These are phyloP conservation scores for Hermaeophaga mercurialis DNA, from an alignment of 2,888 invertebrate species.

Conservation along the genomic window DNA sequence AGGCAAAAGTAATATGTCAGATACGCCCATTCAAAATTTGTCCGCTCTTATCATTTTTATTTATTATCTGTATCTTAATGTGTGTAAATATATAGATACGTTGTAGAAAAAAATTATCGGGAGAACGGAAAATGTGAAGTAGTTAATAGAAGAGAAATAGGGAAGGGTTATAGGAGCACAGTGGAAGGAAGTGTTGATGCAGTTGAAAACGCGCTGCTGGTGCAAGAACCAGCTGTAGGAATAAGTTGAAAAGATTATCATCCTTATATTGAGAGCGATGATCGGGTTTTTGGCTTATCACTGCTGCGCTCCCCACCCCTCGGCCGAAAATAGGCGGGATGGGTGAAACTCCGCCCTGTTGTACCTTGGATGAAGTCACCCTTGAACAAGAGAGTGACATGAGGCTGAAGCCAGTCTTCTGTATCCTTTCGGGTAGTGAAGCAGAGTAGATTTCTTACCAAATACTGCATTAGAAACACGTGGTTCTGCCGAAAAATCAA, in stretches of 20 bases:
- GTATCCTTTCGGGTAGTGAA: constrained; percentile 55
- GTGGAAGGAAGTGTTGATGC: background rate
- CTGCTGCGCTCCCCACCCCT: constrained; percentile 26
- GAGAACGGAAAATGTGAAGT: too few species aligned
- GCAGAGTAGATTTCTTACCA: constrained; percentile 47
- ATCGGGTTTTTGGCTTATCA: constrained; percentile 32
- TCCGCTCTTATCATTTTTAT: constrained; percentile 33
- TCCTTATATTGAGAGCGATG: constrained; percentile 21
- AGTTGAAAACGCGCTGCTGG: background rate
- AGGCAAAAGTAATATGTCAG: constrained; percentile 49
- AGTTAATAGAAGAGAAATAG: too few species aligned
- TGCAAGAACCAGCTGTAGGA: background rate
- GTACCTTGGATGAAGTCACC: constrained; percentile 57
- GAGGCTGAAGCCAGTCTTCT: constrained; percentile 57
- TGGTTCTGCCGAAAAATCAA: constrained; percentile 50
- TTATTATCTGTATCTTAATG: constrained; percentile 15
- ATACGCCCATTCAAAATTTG: constrained; percentile 48
- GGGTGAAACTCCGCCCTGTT: constrained; percentile 44
- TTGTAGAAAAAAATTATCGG: too few species aligned
- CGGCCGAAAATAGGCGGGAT: constrained; percentile 35
- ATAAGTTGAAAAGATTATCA: background rate
- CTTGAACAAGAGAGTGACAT: constrained; percentile 57
- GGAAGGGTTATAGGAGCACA: too few species aligned
- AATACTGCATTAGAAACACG: constrained; percentile 53
- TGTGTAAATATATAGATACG: too few species aligned